A percentile compares a stretch with the other conserved stretches of the same genome.
Conservation (phyloP, 2,888 invertebrate species). For the Patella ulyssiponensis region DNA sequence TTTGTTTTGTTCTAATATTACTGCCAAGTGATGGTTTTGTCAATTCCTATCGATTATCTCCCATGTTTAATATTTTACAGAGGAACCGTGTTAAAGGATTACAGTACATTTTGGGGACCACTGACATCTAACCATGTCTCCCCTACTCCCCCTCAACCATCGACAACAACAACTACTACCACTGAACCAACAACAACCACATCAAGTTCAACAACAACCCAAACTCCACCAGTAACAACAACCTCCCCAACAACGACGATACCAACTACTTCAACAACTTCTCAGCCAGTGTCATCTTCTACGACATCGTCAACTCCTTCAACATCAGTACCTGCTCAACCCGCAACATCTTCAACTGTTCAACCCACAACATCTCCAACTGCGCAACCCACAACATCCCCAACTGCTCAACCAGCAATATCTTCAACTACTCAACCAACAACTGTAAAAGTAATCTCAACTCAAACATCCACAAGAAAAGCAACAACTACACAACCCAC, state of each 20-base stretch:
- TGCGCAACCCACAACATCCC: too few relatives aligned
- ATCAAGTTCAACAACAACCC: neutral
- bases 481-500: neutral
- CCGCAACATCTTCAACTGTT: too few relatives aligned
- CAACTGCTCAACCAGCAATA: neutral
- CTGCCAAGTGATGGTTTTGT: too few relatives aligned
- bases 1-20: too few relatives aligned
- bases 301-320: too few relatives aligned
- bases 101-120: constrained; percentile 4
- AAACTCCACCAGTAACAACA: neutral
- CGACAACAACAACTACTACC: neutral
- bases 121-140: neutral
- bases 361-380: too few relatives aligned
- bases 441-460: neutral
- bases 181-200: neutral
- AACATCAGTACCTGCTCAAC: too few relatives aligned
- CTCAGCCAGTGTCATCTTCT: too few relatives aligned
- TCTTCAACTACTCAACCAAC: neutral
- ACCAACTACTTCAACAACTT: neutral
- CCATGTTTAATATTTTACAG: neutral
- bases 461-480: neutral
- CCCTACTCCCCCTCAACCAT: neutral
- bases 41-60: too few relatives aligned
- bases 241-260: neutral
- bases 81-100: neutral